Base-by-base conservation (phyloP, 1,140 invertebrate genomes). In the Zaprionus capensis region DNA sequence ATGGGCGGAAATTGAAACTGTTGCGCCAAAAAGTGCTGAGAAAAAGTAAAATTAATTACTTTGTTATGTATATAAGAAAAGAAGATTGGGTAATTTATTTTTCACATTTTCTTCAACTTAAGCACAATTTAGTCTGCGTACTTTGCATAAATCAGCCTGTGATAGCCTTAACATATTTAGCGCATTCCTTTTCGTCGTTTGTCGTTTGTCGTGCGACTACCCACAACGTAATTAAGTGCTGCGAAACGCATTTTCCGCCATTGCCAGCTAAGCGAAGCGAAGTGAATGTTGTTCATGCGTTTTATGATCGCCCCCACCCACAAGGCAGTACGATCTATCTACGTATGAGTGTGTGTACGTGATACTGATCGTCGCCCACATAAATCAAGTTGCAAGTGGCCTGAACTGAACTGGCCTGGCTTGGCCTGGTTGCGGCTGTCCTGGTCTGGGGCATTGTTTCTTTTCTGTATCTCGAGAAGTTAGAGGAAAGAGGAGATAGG, bases 201-300 rank as follows among this genome's bases (percentile, higher is more conserved):
- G 15, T 44, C 41, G 41, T 17, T 15, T 71, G 70, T 73, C 77
- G 68, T 49, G 62, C 59, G 63, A 44, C 70, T 51, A 73, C 68
- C 57, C 57, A 53, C 34, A 24, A 69, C 24, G 56, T 51, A 64
- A 63, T 74, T 74, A 56, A 55, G 64, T 44, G 64, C 56, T 66
- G 28, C 62, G 46, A 63, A 82, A 79, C 76, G 79, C 76, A 87
- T 87, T 86, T 85, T 79, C 76, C 82, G 79, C 76, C 72, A 86
- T 86, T 76, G 82, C 65, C 58, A 67, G 55, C 56, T 34, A 44
- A 46, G 64, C 56, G 12, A 58, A 49, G 28, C 34, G 80, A 87
- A 87, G 84, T 88, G 84, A 87, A 87, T 87, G 84, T 87, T 88
- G 81, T 78, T 81, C 57, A 66, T 76, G 71, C 76, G 76, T 80